phyloP scores from a whole-genome alignment of 2,113 vertebrate genomes.

The Mesocricetus auratus region DNA sequence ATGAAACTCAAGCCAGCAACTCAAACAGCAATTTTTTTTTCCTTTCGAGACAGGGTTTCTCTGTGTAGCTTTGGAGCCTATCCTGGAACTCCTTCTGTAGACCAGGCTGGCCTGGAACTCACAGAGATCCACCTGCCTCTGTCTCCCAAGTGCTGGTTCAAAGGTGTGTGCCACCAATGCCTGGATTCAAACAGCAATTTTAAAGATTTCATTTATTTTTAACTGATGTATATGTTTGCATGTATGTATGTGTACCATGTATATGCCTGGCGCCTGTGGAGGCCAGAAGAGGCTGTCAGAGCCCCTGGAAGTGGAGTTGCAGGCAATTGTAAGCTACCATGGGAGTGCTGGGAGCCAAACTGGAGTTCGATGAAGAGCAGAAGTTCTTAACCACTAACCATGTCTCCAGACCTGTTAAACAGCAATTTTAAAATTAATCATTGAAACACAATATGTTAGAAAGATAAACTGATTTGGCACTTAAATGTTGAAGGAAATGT shows the following conservation, averaged over 20 bases:
- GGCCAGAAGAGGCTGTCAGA: neutral
- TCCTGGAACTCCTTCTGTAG: too few relatives aligned
- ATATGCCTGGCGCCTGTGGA: neutral
- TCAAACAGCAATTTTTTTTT: neutral
- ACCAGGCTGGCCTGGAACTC: too few relatives aligned
- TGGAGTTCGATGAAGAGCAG: neutral
- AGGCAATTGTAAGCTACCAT: neutral
- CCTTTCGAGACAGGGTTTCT: too few relatives aligned
- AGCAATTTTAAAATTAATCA: neutral
- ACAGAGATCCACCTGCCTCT: too few relatives aligned
- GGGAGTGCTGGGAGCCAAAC: neutral
- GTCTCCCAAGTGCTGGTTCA: too few relatives aligned
- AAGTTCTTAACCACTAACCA: neutral
- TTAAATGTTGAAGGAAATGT: neutral
- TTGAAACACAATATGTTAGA: neutral
- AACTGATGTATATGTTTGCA: neutral
- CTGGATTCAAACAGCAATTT: neutral
- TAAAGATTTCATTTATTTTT: neutral
- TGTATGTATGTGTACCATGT: neutral
- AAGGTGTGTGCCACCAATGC: too few relatives aligned
- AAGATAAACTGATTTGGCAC: neutral
- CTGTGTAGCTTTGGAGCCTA: too few relatives aligned
- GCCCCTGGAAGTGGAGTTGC: neutral
- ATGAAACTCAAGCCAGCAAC: neutral
- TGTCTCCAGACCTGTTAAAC: neutral